Base-by-base conservation (phyloP, 2,888 invertebrate species). In the Andrena dorsata region DNA sequence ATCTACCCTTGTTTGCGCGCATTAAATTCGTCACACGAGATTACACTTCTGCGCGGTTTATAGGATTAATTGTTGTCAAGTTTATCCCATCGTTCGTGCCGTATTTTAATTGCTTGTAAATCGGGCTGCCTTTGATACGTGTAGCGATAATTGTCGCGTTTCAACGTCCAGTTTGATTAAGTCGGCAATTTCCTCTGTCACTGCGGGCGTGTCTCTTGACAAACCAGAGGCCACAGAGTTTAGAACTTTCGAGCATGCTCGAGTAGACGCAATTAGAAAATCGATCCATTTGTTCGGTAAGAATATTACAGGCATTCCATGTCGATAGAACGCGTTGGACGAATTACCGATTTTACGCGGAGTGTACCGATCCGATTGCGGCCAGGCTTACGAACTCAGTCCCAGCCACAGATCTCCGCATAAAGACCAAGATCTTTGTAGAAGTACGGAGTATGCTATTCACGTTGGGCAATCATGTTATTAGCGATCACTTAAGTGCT, bases 281-380 rank as follows among this genome's bases (percentile, higher is more conserved):
- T 41, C 41, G 41, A 5, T 41, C 16, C 5, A 16, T 41, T 16
- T 1, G 41, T 13, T 41, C 16, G 41, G 41, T 4, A 5, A 16
- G 41, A 41, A 41, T 41, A 16, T 41, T 13, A 13, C 13, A 41
- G 41, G 41, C 41, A 3, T 13, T 4, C 41, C 41, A 4, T 10
- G 20, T 56, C 10, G 74, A 47, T 63, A 63, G 16, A 64, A 56
- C 63, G 20, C 23, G 23, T 7, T 47, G 13, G 0, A 0, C 0
- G 32, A 73, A 73, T 72, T 28, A 41, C 5, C 23, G 32, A 76
- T 64, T 72, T 47, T n/a, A 8, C 6, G 10, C 60, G 41, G 56
- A 7, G 5, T 32, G 16, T 56, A 5, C 41, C 41, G 41, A 28
- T 64, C 32, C 4, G 63, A 28, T 10, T 13, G 7, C 1, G 23